Evolutionary conservation across 2,888 invertebrate species (phyloP).

Genomic region (Macaria notata): DNA sequence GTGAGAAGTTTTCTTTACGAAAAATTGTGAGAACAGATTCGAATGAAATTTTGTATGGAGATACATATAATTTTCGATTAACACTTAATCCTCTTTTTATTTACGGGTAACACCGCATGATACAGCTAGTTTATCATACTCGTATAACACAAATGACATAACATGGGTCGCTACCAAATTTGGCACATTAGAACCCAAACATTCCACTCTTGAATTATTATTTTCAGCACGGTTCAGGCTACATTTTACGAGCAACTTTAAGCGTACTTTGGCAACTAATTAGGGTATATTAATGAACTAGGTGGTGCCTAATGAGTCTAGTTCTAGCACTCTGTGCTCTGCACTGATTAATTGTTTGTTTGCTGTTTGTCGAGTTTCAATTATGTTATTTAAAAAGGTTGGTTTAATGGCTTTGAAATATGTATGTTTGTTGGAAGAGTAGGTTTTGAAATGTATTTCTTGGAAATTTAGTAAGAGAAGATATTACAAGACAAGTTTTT

Average conservation of each 20-base stretch:
- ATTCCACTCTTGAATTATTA: not conserved
- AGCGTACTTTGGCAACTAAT: constrained; percentile 45
- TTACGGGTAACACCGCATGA: too few relatives aligned
- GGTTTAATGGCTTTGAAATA: too few relatives aligned
- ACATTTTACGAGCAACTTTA: constrained; percentile 37
- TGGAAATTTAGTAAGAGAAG: too few relatives aligned
- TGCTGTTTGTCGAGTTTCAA: constrained; percentile 21
- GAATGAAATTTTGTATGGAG: too few relatives aligned
- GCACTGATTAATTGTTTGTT: constrained; percentile 32
- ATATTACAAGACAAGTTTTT: too few relatives aligned
- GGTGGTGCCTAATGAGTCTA: constrained; percentile 35
- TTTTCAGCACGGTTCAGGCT: constrained; percentile 7
- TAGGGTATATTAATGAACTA: constrained; percentile 46
- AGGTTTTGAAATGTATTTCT: not conserved
- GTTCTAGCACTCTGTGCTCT: constrained; percentile 25
- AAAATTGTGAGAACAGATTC: too few relatives aligned
- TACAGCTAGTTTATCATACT: too few relatives aligned
- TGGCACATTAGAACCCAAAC: not conserved
- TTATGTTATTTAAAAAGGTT: constrained; percentile 1
- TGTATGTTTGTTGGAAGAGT: not conserved
- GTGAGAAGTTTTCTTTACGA: too few relatives aligned
- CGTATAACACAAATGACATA: too few relatives aligned
- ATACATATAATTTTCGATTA: too few relatives aligned
- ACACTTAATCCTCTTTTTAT: too few relatives aligned
- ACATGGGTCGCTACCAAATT: too few relatives aligned